A percentile compares a stretch with the other conserved stretches of the same genome.
Conservation (phyloP, 2,797 vertebrate species). For the Botia almorhae region DNA sequence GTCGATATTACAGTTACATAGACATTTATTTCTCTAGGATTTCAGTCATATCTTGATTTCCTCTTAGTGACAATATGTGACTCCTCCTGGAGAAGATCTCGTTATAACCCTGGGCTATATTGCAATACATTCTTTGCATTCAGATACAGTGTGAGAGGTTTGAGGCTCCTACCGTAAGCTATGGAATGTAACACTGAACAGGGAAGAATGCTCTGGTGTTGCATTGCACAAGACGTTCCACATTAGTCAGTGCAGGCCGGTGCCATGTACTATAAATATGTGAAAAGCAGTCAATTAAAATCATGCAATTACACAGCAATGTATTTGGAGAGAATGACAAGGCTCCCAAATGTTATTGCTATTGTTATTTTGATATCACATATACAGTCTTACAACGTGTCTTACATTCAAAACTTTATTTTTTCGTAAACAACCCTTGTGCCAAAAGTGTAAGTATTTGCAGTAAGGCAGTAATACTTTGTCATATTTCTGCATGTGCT, state of each 20-base stretch:
- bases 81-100: not conserved
- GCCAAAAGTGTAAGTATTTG: conserved; percentile 7
- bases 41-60: not conserved
- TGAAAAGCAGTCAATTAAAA: not conserved
- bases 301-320: not conserved
- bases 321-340: not conserved
- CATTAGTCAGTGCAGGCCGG: not conserved
- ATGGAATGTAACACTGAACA: conserved; percentile 7
- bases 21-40: not conserved
- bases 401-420: conserved; percentile 12
- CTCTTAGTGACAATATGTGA: not conserved
- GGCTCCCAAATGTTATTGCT: too few relatives aligned
- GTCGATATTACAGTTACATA: not conserved
- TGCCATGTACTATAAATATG: not conserved
- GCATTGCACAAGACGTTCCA: not conserved
- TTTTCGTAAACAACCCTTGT: conserved; percentile 6
- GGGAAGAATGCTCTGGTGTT: not conserved
- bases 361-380: too few relatives aligned
- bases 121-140: conserved; percentile 17
- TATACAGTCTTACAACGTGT: not conserved
- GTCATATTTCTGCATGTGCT: not conserved
- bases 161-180: not conserved
- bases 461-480: not conserved
- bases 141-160: conserved; percentile 18
- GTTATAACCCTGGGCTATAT: not conserved